These are phyloP conservation scores for Barypeithes pellucidus DNA, from an alignment of 2,888 invertebrate genomes.

Conservation along the genomic window DNA sequence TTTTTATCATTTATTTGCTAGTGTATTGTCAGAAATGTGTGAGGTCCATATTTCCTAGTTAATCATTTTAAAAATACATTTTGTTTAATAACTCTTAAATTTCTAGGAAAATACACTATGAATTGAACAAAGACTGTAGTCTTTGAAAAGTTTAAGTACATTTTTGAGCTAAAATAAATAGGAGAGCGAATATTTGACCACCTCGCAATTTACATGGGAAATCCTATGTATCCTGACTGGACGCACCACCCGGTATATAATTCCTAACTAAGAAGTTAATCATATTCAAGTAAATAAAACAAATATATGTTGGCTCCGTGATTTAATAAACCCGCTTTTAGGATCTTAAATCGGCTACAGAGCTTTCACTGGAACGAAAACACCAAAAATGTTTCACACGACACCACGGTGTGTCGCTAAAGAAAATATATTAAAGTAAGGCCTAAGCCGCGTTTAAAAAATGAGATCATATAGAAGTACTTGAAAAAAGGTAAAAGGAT, in stretches of 20 bases:
- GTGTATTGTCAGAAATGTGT: too few relatives aligned
- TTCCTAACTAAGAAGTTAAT: background rate
- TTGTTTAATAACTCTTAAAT: too few relatives aligned
- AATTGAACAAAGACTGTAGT: too few relatives aligned
- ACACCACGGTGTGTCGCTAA: conserved; percentile 24
- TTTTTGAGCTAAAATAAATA: too few relatives aligned
- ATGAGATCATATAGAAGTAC: conserved; percentile 50
- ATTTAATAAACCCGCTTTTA: conserved; percentile 1
- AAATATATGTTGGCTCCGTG: background rate
- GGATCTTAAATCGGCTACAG: conserved; percentile 12
- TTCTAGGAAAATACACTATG: too few relatives aligned
- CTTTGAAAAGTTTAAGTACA: background rate
- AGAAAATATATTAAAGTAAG: conserved; percentile 48
- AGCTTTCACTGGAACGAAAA: conserved; percentile 16
- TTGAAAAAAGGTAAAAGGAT: conserved; percentile 50
- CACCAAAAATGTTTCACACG: conserved; percentile 19
- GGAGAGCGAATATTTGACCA: too few relatives aligned
- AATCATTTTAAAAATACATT: too few relatives aligned
- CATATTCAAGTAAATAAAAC: background rate
- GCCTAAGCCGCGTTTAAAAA: conserved; percentile 48
- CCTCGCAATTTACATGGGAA: too few relatives aligned
- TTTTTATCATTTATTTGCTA: too few relatives aligned
- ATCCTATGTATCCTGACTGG: too few relatives aligned
- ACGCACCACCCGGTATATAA: background rate
- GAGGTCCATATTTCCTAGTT: too few relatives aligned